These are phyloP conservation scores for Aptenodytes forsteri DNA, from an alignment of 2,113 vertebrate genomes.

Conservation along the genomic window DNA sequence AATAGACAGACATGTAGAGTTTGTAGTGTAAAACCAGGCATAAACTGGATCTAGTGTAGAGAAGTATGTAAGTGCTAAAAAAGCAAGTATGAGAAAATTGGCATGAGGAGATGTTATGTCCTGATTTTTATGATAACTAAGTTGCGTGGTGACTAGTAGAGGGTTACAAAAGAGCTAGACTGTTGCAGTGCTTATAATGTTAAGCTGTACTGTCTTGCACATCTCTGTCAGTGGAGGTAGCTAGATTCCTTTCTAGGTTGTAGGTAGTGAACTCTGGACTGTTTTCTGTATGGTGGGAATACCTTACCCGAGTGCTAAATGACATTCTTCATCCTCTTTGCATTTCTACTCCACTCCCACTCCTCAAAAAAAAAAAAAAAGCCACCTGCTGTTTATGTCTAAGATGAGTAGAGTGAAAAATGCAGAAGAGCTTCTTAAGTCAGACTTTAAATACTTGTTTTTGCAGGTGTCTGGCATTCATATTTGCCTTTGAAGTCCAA, in stretches of 20 bases:
- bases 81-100: background rate
- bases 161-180: background rate
- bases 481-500: background rate
- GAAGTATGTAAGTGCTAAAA: background rate
- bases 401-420: background rate
- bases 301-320: background rate
- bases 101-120: background rate
- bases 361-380: background rate
- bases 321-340: background rate
- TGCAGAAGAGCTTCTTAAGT: background rate
- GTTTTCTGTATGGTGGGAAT: background rate
- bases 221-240: background rate
- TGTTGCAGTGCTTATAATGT: background rate
- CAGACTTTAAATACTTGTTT: background rate
- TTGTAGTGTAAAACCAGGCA: background rate
- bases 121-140: background rate
- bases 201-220: background rate
- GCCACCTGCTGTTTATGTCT: background rate
- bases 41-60: background rate
- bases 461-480: background rate
- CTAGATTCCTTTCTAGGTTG: background rate
- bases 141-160: background rate
- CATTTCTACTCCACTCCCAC: background rate
- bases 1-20: background rate
- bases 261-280: background rate